Percentiles rank a stretch among this genome's conserved stretches.
phyloP scores from a whole-genome alignment of 2,797 vertebrate genomes.

The Caiman crocodilus region DNA sequence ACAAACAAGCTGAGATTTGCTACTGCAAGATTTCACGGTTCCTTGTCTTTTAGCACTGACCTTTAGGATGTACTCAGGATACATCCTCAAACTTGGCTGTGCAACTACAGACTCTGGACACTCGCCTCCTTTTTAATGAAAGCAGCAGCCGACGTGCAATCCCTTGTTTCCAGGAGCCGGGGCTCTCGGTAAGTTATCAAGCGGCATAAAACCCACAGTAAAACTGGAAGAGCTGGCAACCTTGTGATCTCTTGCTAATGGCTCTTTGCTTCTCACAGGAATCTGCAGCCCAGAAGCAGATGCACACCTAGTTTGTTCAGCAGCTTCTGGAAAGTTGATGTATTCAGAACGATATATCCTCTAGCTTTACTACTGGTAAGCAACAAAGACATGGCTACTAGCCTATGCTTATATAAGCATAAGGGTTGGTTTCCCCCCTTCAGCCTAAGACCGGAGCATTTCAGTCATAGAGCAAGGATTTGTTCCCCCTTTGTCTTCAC shows the following conservation, averaged over 20 bases:
- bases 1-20: too few relatives aligned
- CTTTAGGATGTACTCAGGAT: background rate
- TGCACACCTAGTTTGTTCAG: too few relatives aligned
- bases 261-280: too few relatives aligned
- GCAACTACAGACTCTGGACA: background rate
- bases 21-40: background rate
- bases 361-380: too few relatives aligned
- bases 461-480: too few relatives aligned
- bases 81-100: background rate
- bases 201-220: constrained; percentile 2
- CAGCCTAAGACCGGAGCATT: background rate
- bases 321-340: background rate
- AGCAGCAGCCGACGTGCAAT: constrained; percentile 9
- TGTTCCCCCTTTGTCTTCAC: constrained; percentile 5
- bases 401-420: too few relatives aligned
- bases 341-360: constrained; percentile 8
- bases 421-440: constrained; percentile 55
- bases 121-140: background rate
- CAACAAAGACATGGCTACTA: too few relatives aligned
- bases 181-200: constrained; percentile 56
- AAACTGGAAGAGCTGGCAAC: background rate
- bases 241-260: too few relatives aligned
- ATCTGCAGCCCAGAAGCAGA: too few relatives aligned
- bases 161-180: constrained; percentile 24
- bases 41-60: background rate